phyloP scores from a whole-genome alignment of 1,140 invertebrate species.

The Zaprionus lachaisei region DNA sequence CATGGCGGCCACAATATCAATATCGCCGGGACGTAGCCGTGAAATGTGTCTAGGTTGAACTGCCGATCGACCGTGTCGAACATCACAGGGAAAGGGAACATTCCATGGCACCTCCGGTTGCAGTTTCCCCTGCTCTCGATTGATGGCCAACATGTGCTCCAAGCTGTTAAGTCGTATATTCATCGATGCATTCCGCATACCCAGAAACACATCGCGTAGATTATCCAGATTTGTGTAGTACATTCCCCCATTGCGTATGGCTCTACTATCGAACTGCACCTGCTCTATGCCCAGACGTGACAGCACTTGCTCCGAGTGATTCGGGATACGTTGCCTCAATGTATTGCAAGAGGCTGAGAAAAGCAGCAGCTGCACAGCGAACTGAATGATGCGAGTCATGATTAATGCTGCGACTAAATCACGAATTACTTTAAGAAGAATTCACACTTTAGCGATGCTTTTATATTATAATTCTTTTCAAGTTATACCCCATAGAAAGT shows the following conservation, averaged over 20 bases:
- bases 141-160: conserved; percentile 11
- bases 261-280: neutral
- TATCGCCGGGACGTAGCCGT: conserved; percentile 87
- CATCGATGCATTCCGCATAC: conserved; percentile 14
- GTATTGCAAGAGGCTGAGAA: neutral
- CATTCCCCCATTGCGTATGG: conserved; percentile 13
- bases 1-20: conserved; percentile 88
- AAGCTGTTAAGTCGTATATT: neutral
- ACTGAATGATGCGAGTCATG: neutral
- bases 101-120: conserved; percentile 26
- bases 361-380: neutral
- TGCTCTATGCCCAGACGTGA: conserved; percentile 12
- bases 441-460: neutral
- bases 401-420: neutral
- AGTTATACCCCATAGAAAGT: neutral
- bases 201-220: neutral
- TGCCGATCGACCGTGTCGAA: conserved; percentile 61
- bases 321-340: neutral
- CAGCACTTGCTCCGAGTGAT: conserved; percentile 2
- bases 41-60: conserved; percentile 80
- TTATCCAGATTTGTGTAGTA: conserved; percentile 40
- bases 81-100: conserved; percentile 45
- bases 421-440: neutral
- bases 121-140: conserved; percentile 36
- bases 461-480: conserved; percentile 13